Evolutionary conservation across 2,113 vertebrate species (phyloP).

Genomic region (Elanus axillaris): DNA sequence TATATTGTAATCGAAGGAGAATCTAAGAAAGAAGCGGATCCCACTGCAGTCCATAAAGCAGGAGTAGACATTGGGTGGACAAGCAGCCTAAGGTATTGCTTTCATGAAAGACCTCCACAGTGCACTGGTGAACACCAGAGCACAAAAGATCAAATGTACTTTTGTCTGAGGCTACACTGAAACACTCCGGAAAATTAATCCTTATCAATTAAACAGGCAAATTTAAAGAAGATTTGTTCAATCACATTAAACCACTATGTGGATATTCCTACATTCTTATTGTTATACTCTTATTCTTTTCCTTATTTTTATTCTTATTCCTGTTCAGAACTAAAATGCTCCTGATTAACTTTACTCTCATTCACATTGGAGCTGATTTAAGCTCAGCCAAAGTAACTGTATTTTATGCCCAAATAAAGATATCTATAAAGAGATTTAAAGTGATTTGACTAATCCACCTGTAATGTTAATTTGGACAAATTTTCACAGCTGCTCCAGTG

Average conservation of each 20-base stretch:
- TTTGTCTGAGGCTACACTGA: background rate
- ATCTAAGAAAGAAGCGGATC: background rate
- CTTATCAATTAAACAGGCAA: background rate
- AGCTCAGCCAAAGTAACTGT: background rate
- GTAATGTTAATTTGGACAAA: background rate
- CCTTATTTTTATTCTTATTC: background rate
- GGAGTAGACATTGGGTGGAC: fast-evolving
- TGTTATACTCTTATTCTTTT: background rate
- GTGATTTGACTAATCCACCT: background rate
- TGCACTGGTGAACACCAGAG: background rate
- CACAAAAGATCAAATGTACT: background rate
- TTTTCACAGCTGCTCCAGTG: background rate
- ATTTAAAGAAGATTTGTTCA: background rate
- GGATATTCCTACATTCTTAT: background rate
- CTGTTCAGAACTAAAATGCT: background rate
- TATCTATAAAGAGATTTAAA: background rate
- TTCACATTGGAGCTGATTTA: background rate
- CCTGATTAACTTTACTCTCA: background rate
- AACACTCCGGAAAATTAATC: background rate
- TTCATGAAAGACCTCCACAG: background rate
- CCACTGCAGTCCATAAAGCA: background rate
- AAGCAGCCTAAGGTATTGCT: background rate
- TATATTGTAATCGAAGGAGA: background rate
- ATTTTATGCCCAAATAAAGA: background rate
- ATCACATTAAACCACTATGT: background rate